Conservation (phyloP, 1,140 invertebrate genomes). For the Dinoponera quadriceps region DNA sequence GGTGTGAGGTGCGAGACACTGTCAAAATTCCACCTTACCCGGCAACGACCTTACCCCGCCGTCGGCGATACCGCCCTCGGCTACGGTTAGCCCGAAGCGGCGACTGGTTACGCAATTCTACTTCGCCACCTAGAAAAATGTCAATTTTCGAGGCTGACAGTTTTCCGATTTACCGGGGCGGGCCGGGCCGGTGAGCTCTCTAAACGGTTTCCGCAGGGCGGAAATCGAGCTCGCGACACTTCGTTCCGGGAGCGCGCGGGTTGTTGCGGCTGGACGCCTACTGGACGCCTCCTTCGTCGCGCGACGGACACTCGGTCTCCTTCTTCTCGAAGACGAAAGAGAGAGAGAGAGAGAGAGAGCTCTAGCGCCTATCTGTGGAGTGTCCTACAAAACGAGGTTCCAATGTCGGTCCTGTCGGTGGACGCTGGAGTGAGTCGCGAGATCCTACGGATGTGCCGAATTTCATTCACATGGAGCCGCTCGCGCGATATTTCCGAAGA, state of each 20-base stretch:
- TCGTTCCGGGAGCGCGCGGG: slow-evolving; percentile 39
- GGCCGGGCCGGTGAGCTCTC: slow-evolving; percentile 27
- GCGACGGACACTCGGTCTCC: slow-evolving; percentile 20
- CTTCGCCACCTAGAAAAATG: slow-evolving; percentile 58
- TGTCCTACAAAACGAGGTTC: slow-evolving; percentile 37
- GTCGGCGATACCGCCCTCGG: background rate
- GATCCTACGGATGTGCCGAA: too few relatives aligned
- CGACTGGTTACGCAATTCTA: slow-evolving; percentile 29
- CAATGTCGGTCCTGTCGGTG: background rate
- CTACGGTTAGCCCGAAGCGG: slow-evolving; percentile 19
- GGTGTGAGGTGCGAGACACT: background rate
- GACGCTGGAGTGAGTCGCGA: slow-evolving; percentile 5
- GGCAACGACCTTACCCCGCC: background rate
- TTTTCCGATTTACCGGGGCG: slow-evolving; percentile 75
- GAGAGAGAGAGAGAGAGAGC: too few relatives aligned
- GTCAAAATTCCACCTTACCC: slow-evolving; percentile 49
- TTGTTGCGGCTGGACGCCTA: slow-evolving; percentile 49
- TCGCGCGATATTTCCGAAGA: too few relatives aligned
- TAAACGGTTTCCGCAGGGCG: slow-evolving; percentile 55
- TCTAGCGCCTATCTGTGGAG: slow-evolving; percentile 29
- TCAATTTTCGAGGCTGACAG: slow-evolving; percentile 76
- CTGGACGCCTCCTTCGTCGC: slow-evolving; percentile 37
- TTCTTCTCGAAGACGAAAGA: slow-evolving; percentile 46
- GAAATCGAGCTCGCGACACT: slow-evolving; percentile 71
- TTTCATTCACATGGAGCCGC: too few relatives aligned